Evolutionary conservation across 2,113 vertebrate species (phyloP), one percentile per base, ranked within the genome.

Genomic region (Phrynosoma blainvillii): DNA sequence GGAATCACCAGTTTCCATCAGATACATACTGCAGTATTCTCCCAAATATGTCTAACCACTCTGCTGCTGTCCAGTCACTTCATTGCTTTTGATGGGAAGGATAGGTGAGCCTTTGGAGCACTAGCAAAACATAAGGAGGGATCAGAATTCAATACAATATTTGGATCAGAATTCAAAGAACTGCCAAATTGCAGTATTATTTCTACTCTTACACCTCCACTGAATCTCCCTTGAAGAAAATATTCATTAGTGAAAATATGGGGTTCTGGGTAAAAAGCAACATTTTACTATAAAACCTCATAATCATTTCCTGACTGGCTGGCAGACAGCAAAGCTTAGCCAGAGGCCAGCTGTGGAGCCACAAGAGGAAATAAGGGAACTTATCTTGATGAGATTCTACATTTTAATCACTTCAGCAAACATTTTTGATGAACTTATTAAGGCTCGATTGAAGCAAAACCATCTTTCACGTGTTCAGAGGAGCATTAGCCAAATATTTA

Each of bases 301-400:
- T 66, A 27, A 74, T 84, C 23, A 66, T 59, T 40, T 88, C 14
- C 65, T 30, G 40, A 76, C 71, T 59, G 71, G 12, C 42, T 88
- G 18, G 77, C 84, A 93, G 84, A 66, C 47, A 52, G 79, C 76
- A 23, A 81, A 10, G 82, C 40, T 21, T 87, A 68, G 75, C 75
- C 89, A 88, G 73, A 88, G 32, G 47, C 75, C 80, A 83, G 14
- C 79, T 76, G 2, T 2, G 68, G 87, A 47, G 89, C n/a, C 65
- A 82, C 76, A 92, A 91, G 54, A 93, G 10, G 47, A 88, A 89
- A 84, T 76, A 89, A 81, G 12, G 68, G 10, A 92, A 89, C 16
- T 88, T 88, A 62, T 59, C 47, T 56, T 66, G 23, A 27, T 89
- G 56, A 88, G 56, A 81, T 83, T 47, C 18, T 86, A 83, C 66